Evolutionary conservation across 2,797 vertebrate genomes (phyloP).

Genomic region (Lepus townsendii): DNA sequence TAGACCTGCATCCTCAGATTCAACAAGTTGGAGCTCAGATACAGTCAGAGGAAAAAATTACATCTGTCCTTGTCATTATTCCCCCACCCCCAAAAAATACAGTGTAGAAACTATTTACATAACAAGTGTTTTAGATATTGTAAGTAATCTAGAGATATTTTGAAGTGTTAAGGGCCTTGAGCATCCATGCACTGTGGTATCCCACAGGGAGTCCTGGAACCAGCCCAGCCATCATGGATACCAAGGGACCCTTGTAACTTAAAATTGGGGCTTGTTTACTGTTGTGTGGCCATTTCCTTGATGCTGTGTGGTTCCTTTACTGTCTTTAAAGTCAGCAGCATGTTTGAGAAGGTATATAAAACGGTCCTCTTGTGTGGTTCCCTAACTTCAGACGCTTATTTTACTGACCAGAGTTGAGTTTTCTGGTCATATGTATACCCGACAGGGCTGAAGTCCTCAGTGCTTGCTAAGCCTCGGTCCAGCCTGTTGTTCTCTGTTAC

Average conservation of each 20-base stretch:
- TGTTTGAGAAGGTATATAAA: background rate
- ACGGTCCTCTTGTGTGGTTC: background rate
- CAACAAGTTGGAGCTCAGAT: background rate
- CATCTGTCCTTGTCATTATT: background rate
- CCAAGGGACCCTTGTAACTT: background rate
- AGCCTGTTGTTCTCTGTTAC: too few relatives aligned
- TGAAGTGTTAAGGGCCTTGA: background rate
- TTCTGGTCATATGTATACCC: background rate
- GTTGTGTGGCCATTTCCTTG: background rate
- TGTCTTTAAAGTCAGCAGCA: background rate
- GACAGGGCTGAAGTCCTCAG: background rate
- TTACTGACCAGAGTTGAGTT: background rate
- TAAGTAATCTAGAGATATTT: background rate
- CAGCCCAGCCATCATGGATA: background rate
- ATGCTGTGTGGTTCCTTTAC: background rate
- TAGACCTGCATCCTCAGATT: background rate
- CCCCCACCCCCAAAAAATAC: background rate
- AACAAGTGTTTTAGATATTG: background rate
- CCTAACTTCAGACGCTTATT: background rate
- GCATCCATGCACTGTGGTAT: background rate
- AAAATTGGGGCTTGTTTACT: background rate
- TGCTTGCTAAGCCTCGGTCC: background rate
- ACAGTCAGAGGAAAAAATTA: background rate
- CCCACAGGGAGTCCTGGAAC: too few relatives aligned
- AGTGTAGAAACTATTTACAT: background rate